A percentile compares a stretch with the other conserved stretches of the same genome.
These are phyloP conservation scores for Luidia sarsii DNA, from an alignment of 53 echinoderm and acorn worm genomes.

Conservation along the genomic window DNA sequence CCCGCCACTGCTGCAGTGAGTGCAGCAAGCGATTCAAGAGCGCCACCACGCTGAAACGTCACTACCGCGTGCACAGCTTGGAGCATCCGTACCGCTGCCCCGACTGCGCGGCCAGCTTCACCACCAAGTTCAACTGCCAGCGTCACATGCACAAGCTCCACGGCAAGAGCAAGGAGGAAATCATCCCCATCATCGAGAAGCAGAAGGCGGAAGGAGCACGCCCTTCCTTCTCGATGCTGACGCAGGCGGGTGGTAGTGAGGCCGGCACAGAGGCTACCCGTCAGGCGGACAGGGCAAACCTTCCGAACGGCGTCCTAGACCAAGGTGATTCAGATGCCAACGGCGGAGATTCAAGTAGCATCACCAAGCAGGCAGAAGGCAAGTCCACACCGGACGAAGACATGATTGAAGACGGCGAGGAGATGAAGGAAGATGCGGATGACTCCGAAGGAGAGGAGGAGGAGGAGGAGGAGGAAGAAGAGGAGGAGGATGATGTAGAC, in stretches of 20 bases:
- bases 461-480: not conserved
- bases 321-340: not conserved
- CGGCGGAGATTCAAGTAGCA: not conserved
- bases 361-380: not conserved
- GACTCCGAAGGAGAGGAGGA: not conserved
- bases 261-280: not conserved
- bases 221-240: not conserved
- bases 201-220: not conserved
- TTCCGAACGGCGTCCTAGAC: not conserved
- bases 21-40: constrained; percentile 97
- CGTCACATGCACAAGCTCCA: constrained; percentile 97
- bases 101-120: constrained; percentile 88
- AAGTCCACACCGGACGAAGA: not conserved
- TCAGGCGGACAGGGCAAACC: not conserved
- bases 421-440: not conserved
- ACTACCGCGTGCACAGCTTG: constrained; percentile 87
- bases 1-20: constrained; percentile 81
- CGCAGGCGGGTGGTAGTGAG: not conserved
- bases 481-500: constrained; percentile 6
- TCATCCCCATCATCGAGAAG: constrained; percentile 55
- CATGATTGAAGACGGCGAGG: not conserved
- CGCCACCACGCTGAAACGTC: constrained; percentile 80
- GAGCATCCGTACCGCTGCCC: constrained; percentile 95
- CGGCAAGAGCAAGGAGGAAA: constrained; percentile 84
- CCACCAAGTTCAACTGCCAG: constrained; percentile 99